phyloP scores from a whole-genome alignment of 2,113 vertebrate genomes.

The Scopus umbretta region DNA sequence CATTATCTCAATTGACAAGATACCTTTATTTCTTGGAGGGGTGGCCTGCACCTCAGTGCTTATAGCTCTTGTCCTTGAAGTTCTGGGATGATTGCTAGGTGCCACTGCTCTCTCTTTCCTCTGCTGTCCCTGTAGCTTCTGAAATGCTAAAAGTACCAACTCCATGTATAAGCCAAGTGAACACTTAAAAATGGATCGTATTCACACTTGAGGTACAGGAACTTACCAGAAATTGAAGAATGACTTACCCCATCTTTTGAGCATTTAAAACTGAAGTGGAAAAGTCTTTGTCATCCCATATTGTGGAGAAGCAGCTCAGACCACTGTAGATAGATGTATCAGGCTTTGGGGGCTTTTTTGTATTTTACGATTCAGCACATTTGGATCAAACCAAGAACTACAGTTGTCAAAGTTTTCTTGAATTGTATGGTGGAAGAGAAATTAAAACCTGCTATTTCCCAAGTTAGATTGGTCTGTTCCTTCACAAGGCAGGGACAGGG shows the following conservation, averaged over 20 bases:
- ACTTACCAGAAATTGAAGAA: neutral
- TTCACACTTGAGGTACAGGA: neutral
- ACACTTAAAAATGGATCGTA: neutral
- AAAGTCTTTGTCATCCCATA: neutral
- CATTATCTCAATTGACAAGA: neutral
- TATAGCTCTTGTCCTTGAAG: neutral
- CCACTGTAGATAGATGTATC: neutral
- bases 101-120: neutral
- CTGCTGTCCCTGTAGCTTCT: neutral
- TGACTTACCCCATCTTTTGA: neutral
- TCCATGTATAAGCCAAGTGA: neutral
- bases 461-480: neutral
- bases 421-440: neutral
- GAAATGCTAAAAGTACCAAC: neutral
- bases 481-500: neutral
- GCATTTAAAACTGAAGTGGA: neutral
- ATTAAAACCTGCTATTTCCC: neutral
- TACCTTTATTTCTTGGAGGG: neutral
- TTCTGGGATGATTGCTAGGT: neutral
- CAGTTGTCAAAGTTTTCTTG: neutral
- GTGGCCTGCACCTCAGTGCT: neutral
- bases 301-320: neutral
- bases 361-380: neutral
- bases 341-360: neutral
- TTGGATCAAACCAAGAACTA: neutral